These are phyloP conservation scores for Gallinago paraguaiae DNA, from an alignment of 2,113 vertebrate species.

Conservation along the genomic window DNA sequence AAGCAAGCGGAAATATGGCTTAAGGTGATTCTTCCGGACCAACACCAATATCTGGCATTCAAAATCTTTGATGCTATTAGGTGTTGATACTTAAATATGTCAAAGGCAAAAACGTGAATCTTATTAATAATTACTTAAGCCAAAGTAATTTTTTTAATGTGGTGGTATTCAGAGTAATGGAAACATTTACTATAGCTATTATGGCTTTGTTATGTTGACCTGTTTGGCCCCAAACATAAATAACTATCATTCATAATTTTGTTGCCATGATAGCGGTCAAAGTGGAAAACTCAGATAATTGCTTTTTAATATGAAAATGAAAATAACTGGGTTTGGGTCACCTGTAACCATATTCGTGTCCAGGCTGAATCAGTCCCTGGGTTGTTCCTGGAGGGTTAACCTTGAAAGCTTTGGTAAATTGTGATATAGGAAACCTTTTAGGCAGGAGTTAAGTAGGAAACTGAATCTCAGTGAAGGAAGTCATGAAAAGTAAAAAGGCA, in stretches of 20 bases:
- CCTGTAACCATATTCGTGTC: not conserved
- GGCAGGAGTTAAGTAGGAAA: conserved; percentile 41
- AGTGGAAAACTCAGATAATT: not conserved
- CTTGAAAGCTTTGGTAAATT: conserved; percentile 28
- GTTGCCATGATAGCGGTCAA: not conserved
- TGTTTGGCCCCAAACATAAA: not conserved
- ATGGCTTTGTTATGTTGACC: not conserved
- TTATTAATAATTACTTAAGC: not conserved
- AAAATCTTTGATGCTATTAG: not conserved
- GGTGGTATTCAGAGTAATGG: not conserved
- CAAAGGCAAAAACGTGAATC: not conserved
- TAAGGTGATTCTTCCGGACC: not conserved
- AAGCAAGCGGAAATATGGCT: not conserved
- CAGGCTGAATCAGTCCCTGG: not conserved
- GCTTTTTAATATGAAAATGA: not conserved
- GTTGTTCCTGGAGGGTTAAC: not conserved
- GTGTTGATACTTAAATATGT: not conserved
- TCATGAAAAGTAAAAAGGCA: conserved; percentile 51
- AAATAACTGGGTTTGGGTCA: not conserved
- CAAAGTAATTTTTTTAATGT: not conserved
- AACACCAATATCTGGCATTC: not conserved
- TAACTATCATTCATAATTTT: not conserved
- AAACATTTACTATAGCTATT: not conserved
- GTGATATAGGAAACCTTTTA: conserved; percentile 29
- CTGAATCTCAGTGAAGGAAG: conserved; percentile 48